Conservation (phyloP, 35 echinoderm and acorn worm species). For the Diadema setosum region DNA sequence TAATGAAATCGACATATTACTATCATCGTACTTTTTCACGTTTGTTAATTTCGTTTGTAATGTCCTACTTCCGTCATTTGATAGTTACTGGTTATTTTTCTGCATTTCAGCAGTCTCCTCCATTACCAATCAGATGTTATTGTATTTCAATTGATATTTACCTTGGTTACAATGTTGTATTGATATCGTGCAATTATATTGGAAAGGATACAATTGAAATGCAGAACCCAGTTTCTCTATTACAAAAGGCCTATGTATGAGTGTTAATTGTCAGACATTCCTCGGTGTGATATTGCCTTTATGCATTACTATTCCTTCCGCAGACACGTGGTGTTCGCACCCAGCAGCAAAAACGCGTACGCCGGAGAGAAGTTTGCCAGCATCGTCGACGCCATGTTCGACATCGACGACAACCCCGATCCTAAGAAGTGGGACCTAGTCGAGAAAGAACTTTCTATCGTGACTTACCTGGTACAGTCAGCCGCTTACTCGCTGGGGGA, state of each 20-base stretch:
- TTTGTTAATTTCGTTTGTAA: neutral
- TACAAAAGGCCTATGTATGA: no score
- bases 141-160: neutral
- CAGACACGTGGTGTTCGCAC: conserved; percentile 88
- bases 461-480: conserved; percentile 58
- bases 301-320: neutral
- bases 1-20: neutral
- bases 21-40: neutral
- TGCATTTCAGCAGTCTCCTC: neutral
- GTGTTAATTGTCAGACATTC: neutral
- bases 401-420: conserved; percentile 87
- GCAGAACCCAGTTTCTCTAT: no score
- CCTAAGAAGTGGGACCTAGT: conserved; percentile 71
- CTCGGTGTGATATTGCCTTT: neutral
- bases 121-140: neutral
- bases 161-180: neutral
- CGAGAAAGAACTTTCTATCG: conserved; percentile 58
- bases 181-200: neutral
- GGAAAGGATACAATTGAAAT: neutral
- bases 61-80: neutral
- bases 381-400: conserved; percentile 89
- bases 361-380: conserved; percentile 84
- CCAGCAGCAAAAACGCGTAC: conserved; percentile 77
- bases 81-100: neutral
- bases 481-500: conserved; percentile 43